Evolutionary conservation across 2,113 vertebrate genomes (phyloP).

Genomic region (Scomber colias): DNA sequence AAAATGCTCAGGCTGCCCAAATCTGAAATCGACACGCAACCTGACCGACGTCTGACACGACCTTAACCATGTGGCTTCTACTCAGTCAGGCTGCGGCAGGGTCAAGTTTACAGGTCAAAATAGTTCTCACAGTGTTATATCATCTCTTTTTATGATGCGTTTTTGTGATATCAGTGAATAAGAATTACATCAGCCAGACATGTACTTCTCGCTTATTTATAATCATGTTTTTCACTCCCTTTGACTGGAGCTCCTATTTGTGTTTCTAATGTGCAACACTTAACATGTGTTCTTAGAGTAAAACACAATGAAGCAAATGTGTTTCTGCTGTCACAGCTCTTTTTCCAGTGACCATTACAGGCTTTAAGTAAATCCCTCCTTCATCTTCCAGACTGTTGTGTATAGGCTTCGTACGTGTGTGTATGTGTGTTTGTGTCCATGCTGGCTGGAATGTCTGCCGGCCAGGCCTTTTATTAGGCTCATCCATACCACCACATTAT

Average conservation of each 20-base stretch:
- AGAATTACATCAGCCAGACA: not conserved
- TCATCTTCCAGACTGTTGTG: conserved; percentile 55
- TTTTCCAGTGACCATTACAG: conserved; percentile 51
- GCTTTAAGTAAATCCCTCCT: conserved; percentile 61
- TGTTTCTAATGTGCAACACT: not conserved
- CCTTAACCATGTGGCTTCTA: conserved; percentile 1
- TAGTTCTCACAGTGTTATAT: conserved; percentile 11
- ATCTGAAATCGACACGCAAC: conserved; percentile 13
- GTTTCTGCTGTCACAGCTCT: conserved; percentile 66
- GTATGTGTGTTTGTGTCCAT: conserved; percentile 43
- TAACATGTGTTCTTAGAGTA: conserved; percentile 8
- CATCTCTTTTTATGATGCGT: not conserved
- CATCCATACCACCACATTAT: conserved; percentile 87
- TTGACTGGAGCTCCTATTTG: not conserved
- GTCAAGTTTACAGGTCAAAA: conserved; percentile 63
- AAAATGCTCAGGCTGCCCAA: not conserved
- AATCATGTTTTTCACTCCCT: not conserved
- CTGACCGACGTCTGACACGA: conserved; percentile 18
- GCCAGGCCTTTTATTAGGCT: conserved; percentile 82
- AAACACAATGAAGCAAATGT: conserved; percentile 42
- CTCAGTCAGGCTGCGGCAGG: not conserved
- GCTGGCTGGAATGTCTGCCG: conserved; percentile 78
- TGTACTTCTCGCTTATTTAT: not conserved
- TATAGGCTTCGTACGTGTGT: conserved; percentile 28
- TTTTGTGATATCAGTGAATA: not conserved